These are phyloP conservation scores for Perognathus longimembris DNA, from an alignment of 2,113 vertebrate species.

Conservation along the genomic window DNA sequence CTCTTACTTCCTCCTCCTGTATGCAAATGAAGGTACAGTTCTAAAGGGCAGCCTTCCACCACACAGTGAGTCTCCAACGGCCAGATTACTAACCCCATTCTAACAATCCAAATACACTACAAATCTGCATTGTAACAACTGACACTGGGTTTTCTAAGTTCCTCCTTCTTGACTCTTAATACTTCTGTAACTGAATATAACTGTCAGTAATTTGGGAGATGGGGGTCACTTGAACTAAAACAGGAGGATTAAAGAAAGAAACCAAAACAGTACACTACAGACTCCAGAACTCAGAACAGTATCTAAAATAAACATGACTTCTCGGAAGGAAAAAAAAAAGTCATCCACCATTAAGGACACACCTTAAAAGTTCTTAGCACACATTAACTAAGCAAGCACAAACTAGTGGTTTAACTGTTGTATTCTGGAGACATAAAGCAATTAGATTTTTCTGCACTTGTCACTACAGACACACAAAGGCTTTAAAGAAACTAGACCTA, in stretches of 20 bases:
- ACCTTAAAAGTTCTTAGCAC: constrained; percentile 88
- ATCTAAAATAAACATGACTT: constrained; percentile 87
- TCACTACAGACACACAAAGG: constrained; percentile 21
- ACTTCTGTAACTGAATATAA: constrained; percentile 51
- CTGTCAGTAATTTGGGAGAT: neutral
- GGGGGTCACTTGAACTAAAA: neutral
- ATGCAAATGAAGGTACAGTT: neutral
- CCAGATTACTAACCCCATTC: constrained; percentile 42
- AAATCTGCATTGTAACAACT: neutral
- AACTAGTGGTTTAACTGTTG: constrained; percentile 83
- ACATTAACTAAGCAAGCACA: constrained; percentile 88
- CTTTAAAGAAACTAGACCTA: constrained; percentile 45
- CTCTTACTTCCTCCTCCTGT: constrained; percentile 58
- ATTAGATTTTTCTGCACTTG: constrained; percentile 77
- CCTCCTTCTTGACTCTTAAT: neutral
- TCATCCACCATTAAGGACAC: constrained; percentile 87
- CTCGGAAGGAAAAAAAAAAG: constrained; percentile 84
- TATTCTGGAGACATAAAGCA: constrained; percentile 84
- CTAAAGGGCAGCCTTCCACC: constrained; percentile 1
- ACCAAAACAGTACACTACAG: neutral
- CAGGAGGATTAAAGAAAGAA: neutral
- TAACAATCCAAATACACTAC: constrained; percentile 12
- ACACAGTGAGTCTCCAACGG: constrained; percentile 41
- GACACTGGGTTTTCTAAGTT: constrained; percentile 25
- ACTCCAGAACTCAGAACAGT: constrained; percentile 80